Evolutionary conservation across 2,888 invertebrate genomes (phyloP), one percentile per base, ranked within the genome.

Genomic region (Sialis fuliginosa): DNA sequence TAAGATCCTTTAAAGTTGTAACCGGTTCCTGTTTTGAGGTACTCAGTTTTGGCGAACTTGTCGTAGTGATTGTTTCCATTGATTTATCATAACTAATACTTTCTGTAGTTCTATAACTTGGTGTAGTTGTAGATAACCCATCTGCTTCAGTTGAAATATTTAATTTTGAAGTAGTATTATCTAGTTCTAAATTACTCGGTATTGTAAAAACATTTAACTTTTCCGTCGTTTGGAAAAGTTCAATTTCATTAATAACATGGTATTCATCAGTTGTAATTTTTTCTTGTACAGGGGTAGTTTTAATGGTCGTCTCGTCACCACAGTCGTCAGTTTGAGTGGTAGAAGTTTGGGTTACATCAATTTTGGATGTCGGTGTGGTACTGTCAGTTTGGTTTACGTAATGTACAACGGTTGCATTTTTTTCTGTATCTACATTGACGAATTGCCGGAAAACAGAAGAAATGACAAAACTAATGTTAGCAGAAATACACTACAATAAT

Each of bases 261-360:
- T 22, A 13, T 42, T 42, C 42, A 2, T 6, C 32, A 37, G 50
- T 43, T 42, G 52, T 49, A 13, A 44, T 45, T 39, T 34, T 40
- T 50, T 30, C 39, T 34, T 12, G 37, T 31, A 42, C 39, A 6
- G 48, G 49, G 12, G 44, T 8, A 37, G 51, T 47, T 48, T 44
- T 46, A 43, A 50, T 50, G 35, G 48, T 49, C 39, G 48, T 47
- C 31, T 10, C 22, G 8, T 39, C 42, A 31, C 30, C 32, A 31
- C 32, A 30, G n/a, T 31, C 42, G n/a, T 12, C 42, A 13, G 48
- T 45, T 6, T 42, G 46, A 10, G 46, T 12, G 42, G 42, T 43
- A 35, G 46, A 42, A 7, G 45, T 46, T 41, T 47, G 39, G 6
- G 39, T 35, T 42, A 42, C 39, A 39, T 47, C 44, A 4, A 48